Conservation (phyloP, 2,888 invertebrate genomes). For the Stramonita haemastoma region DNA sequence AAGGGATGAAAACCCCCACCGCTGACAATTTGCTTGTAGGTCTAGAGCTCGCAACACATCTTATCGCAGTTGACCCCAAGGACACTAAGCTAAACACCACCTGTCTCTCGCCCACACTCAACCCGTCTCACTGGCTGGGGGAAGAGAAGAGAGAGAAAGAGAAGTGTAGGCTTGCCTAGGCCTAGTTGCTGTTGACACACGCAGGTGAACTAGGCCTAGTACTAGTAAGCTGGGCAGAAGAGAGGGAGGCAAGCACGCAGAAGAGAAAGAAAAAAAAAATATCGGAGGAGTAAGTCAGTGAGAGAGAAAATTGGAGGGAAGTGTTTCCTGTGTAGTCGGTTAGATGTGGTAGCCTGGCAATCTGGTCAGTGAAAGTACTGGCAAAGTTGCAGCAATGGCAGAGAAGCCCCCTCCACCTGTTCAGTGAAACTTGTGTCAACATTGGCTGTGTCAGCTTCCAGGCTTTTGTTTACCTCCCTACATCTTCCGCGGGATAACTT, state of each 20-base stretch:
- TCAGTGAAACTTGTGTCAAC: background rate
- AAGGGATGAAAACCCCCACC: conserved; percentile 10
- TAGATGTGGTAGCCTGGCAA: background rate
- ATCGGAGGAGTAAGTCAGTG: background rate
- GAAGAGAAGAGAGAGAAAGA: background rate
- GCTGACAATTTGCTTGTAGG: background rate
- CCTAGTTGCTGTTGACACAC: conserved; percentile 17
- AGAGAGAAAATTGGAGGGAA: conserved; percentile 2
- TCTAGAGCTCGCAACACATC: background rate
- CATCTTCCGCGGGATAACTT: background rate
- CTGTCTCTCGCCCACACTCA: conserved; percentile 22
- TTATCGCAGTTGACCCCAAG: conserved; percentile 22
- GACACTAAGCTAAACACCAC: conserved; percentile 21
- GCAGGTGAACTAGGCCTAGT: conserved; percentile 18
- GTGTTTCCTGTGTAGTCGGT: background rate
- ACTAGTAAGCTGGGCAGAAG: background rate
- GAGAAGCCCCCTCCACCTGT: too few relatives aligned
- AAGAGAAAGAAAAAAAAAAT: background rate
- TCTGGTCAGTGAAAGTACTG: too few relatives aligned
- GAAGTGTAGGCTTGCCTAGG: background rate
- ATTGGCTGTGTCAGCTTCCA: background rate
- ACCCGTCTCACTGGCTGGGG: background rate
- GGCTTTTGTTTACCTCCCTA: too few relatives aligned
- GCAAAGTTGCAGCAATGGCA: too few relatives aligned
- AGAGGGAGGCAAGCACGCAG: background rate